Evolutionary conservation across 1,140 invertebrate species (phyloP), one percentile per base, ranked within the genome.

Genomic region (Ephestia elutella): DNA sequence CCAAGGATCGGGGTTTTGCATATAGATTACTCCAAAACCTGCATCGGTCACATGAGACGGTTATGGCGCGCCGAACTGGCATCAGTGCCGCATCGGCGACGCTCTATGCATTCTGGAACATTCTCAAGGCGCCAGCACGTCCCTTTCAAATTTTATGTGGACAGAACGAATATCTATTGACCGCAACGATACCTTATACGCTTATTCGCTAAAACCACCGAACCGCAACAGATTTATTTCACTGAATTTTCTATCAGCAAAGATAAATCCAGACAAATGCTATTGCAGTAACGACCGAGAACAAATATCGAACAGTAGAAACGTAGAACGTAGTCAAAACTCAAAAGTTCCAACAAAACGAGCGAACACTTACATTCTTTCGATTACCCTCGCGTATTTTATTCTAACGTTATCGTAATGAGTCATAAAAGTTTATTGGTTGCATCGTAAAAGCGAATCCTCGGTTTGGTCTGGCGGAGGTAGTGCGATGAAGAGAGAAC

Each of bases 401-500:
- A 75, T 73, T 73, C 70, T 70, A 77, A 73, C 68, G 67, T 71
- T 76, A 78, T 74, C 74, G 69, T 79, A 76, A 79, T 79, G 70
- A 73, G 62, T 66, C 51, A 66, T 81, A 74, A 80, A 83, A 75
- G 44, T 75, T 81, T 81, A 81, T 78, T 62, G 71, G 49, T 66
- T 9, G 54, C 15, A 48, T 80, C 73, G 63, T 80, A 78, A 80
- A 80, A 72, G 61, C 57, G 59, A 71, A 64, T 78, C 66, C 62
- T 69, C 63, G 58, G 71, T 44, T 73, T 64, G 63, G 57, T 68
- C 64, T 68, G 32, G 49, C 54, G 61, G 53, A 62, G 66, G 60
- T 60, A 60, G 30, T 60, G 63, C 54, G 65, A 57, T 62, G 68
- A 67, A 58, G 58, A 60, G 67, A 66, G 59, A 70, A 55, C 49